Percentiles rank a stretch among this genome's conserved stretches.
phyloP scores from a whole-genome alignment of 2,888 invertebrate species.

The Epinotia ramella region DNA sequence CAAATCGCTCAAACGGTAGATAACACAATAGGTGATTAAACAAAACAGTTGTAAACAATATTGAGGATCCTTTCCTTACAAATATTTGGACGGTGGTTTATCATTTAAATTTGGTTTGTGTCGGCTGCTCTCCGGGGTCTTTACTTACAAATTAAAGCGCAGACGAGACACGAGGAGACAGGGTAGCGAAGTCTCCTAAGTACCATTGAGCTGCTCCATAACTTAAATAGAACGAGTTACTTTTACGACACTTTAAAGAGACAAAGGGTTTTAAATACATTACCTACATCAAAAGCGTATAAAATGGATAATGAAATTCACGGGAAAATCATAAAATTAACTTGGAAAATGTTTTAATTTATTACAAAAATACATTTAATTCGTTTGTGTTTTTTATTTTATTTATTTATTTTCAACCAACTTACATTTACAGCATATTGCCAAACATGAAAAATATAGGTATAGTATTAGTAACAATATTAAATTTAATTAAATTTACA shows the following conservation, averaged over 20 bases:
- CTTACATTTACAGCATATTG: too few relatives aligned
- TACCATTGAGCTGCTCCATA: not conserved
- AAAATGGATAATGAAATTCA: not conserved
- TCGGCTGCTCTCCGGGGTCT: constrained; percentile 27
- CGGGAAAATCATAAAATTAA: not conserved
- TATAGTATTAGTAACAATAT: too few relatives aligned
- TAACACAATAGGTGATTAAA: not conserved
- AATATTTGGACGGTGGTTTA: constrained; percentile 18
- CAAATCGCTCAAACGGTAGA: not conserved
- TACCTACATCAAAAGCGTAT: not conserved
- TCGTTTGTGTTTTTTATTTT: not conserved
- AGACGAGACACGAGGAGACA: constrained; percentile 16
- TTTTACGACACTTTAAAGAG: constrained; percentile 4
- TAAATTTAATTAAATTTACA: too few relatives aligned
- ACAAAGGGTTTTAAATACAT: not conserved
- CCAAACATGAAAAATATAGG: too few relatives aligned
- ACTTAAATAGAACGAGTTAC: not conserved
- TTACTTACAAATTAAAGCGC: constrained; percentile 31
- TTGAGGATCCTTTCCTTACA: constrained; percentile 7
- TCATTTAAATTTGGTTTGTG: constrained; percentile 40
- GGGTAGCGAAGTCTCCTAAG: constrained; percentile 25
- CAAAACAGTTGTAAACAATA: constrained; percentile 25
- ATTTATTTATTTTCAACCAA: too few relatives aligned
- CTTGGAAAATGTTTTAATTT: not conserved
- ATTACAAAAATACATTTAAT: not conserved